Conservation (phyloP, 30 jellyfish, hydroid and myxozoan genomes). For the Hydra vulgaris region DNA sequence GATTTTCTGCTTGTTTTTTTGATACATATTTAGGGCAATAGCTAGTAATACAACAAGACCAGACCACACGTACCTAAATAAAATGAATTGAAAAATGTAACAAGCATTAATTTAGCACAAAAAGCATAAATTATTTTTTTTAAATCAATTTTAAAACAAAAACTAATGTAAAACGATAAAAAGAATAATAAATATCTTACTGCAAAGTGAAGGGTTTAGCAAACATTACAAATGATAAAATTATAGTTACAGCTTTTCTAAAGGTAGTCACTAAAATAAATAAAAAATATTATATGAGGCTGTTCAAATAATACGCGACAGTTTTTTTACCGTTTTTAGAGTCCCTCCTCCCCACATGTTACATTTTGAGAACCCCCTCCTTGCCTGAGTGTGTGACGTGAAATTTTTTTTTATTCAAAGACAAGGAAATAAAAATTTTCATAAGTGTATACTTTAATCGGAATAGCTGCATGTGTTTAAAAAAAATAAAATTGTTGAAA, state of each 20-base stretch:
- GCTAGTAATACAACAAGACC: slow-evolving; percentile 70
- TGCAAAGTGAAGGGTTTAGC: slow-evolving; percentile 71
- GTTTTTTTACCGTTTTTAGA: neutral
- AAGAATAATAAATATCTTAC: slow-evolving; percentile 27
- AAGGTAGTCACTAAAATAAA: slow-evolving; percentile 63
- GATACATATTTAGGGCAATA: slow-evolving; percentile 44
- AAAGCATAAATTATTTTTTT: too few species aligned
- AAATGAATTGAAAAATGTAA: neutral
- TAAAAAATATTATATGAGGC: neutral
- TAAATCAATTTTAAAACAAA: neutral
- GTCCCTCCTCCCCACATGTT: too few species aligned
- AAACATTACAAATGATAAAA: slow-evolving; percentile 51
- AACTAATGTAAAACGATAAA: neutral
- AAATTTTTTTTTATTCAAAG: too few species aligned
- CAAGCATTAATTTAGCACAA: too few species aligned
- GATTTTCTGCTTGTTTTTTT: slow-evolving; percentile 34
- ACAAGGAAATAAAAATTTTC: too few species aligned
- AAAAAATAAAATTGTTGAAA: too few species aligned
- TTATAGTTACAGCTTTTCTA: slow-evolving; percentile 72
- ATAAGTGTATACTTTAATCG: too few species aligned
- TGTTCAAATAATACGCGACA: too few species aligned
- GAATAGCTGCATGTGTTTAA: too few species aligned
- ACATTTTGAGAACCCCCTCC: too few species aligned
- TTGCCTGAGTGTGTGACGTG: too few species aligned
- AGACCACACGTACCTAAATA: slow-evolving; percentile 56